Base-by-base conservation (phyloP, 2,113 vertebrate genomes). In the Oncorhynchus nerka region DNA sequence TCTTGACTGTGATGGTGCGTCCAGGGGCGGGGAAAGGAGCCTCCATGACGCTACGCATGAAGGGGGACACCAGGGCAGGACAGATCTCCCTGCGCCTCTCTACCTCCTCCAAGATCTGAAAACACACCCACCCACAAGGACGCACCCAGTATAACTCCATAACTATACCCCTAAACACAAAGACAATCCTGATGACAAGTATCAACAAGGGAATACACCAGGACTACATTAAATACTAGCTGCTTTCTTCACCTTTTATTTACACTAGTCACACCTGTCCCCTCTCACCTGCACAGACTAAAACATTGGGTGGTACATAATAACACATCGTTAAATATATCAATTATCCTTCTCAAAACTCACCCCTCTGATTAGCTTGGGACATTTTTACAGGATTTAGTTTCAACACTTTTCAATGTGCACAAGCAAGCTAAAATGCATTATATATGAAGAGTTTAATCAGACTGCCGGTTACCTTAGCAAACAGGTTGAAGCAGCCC, bases 401-500 rank as follows among this genome's bases (percentile, higher is more conserved):
- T 51, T 51, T 51, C 49, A 51, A 16, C 15, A 3, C 12, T 51
- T 16, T 13, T 55, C 16, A 15, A 55, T 19, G 51, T 55, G 51
- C 16, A 55, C 51, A 55, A 55, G 16, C 12, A 16, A 15, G 51
- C 5, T 55, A 55, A 55, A 55, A 55, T 55, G 16, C 51, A 55
- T 55, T 55, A 19, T 55, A 55, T 55, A 55, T 55, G 16, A 55
- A 55, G 13, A 55, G 51, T 15, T 55, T 55, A 16, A 55, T 55
- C 16, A 55, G 51, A 55, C 51, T 45, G 3, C 51, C 4, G 3
- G 89, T 94, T 93, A 99, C 98, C 97, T 98, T 99, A 71, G 97
- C 95, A 90, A 99, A 99, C 78, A 99, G 95, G 89, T 97, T 97
- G 94, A 99, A 99, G 90, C 98, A 99, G 87, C 98, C 98, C 48